A percentile compares a stretch with the other conserved stretches of the same genome.
Evolutionary conservation across 2,888 invertebrate species (phyloP).

Genomic region (Thecocarcelia acutangulata): DNA sequence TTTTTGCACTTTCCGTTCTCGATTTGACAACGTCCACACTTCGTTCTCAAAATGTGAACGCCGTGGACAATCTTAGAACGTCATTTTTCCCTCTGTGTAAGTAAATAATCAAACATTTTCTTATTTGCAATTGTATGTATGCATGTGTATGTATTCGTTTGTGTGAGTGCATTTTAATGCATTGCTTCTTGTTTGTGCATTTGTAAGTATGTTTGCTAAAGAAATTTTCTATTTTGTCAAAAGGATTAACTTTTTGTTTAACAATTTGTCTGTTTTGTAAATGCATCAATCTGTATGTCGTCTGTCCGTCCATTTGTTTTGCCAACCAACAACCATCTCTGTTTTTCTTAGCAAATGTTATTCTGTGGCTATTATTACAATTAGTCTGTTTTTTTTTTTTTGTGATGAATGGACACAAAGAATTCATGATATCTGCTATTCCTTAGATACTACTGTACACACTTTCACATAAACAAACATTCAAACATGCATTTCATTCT

Average conservation of each 20-base stretch:
- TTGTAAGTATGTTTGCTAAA: constrained; percentile 37
- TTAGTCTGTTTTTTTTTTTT: constrained; percentile 44
- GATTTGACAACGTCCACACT: too few species aligned
- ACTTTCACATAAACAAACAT: background rate
- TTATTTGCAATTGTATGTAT: background rate
- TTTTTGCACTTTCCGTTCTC: too few species aligned
- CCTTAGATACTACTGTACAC: background rate
- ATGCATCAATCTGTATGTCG: constrained; percentile 14
- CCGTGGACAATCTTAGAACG: too few species aligned
- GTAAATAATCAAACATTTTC: background rate
- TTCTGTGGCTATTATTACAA: constrained; percentile 62
- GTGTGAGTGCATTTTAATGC: background rate
- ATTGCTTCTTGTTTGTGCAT: constrained; percentile 20
- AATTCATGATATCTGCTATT: constrained; percentile 38
- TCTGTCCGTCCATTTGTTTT: constrained; percentile 9
- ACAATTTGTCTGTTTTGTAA: constrained; percentile 40
- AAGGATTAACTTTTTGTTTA: constrained; percentile 67
- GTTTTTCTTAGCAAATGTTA: constrained; percentile 37
- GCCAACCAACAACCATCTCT: background rate
- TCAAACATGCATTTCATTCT: background rate
- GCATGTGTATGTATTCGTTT: background rate
- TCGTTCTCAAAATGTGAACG: too few species aligned
- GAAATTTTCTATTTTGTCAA: constrained; percentile 59
- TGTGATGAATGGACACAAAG: constrained; percentile 51
- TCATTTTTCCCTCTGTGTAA: too few species aligned